phyloP scores from a whole-genome alignment of 2,888 invertebrate genomes.

The Sepiola atlantica region DNA sequence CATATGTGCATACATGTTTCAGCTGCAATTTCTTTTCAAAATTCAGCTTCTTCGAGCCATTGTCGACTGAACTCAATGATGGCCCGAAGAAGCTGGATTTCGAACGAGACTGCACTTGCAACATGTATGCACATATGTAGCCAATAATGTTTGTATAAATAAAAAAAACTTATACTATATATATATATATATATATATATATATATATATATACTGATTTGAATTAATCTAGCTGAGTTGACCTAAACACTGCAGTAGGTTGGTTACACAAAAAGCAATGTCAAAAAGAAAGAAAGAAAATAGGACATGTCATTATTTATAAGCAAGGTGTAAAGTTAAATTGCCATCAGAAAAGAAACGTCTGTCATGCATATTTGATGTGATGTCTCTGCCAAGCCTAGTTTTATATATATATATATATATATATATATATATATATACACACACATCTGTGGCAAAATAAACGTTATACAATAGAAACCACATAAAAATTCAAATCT shows the following conservation, averaged over 20 bases:
- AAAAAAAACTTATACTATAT: too few relatives aligned
- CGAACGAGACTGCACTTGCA: too few relatives aligned
- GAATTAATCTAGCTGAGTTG: background rate
- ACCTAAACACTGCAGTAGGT: background rate
- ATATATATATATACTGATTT: background rate
- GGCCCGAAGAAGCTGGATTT: too few relatives aligned
- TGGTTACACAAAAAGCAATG: background rate
- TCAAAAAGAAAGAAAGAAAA: background rate
- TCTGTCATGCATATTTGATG: background rate
- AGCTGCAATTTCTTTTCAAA: too few relatives aligned
- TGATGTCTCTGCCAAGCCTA: background rate
- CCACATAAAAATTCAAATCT: background rate
- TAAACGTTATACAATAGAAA: background rate
- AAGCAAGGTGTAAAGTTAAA: background rate
- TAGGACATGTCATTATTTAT: background rate
- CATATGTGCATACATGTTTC: too few relatives aligned
- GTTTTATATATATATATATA: background rate
- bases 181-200: slow-evolving; percentile 37
- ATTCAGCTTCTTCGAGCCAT: too few relatives aligned
- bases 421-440: too few relatives aligned
- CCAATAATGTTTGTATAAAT: too few relatives aligned
- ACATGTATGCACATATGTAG: background rate
- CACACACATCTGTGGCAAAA: background rate
- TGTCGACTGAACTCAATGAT: too few relatives aligned
- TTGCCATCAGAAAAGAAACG: background rate